phyloP scores from a whole-genome alignment of 2,113 vertebrate species.

The Elephas maximus region DNA sequence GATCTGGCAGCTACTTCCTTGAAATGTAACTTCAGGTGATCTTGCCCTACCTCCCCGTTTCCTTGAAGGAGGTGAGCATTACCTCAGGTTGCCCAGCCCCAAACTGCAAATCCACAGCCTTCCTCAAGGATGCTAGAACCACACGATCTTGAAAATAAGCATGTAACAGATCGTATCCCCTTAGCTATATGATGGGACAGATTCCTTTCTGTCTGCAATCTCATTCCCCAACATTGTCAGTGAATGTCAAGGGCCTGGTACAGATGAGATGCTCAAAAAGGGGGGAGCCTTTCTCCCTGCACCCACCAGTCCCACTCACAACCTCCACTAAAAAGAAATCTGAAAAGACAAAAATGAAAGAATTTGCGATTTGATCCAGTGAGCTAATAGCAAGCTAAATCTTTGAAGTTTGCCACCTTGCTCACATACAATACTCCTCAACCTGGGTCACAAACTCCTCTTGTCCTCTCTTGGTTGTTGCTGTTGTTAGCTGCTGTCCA shows the following conservation, averaged over 20 bases:
- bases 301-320: background rate
- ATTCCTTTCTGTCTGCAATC: background rate
- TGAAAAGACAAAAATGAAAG: background rate
- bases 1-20: background rate
- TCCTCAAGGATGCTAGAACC: background rate
- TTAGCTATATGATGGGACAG: no score
- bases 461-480: background rate
- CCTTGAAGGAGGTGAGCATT: background rate
- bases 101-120: background rate
- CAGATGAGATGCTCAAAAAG: background rate
- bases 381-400: fast-evolving
- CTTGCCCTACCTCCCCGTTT: background rate
- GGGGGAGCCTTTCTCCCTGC: background rate
- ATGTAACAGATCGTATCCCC: background rate
- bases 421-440: fast-evolving
- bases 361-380: fast-evolving
- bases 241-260: background rate
- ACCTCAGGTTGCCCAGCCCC: background rate
- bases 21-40: background rate
- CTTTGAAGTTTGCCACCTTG: fast-evolving
- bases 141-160: background rate
- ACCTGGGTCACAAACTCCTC: fast-evolving
- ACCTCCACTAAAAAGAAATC: background rate
- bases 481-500: no score
- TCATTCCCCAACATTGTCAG: background rate